These are phyloP conservation scores for Phania funesta DNA, from an alignment of 2,888 invertebrate species.

Conservation along the genomic window DNA sequence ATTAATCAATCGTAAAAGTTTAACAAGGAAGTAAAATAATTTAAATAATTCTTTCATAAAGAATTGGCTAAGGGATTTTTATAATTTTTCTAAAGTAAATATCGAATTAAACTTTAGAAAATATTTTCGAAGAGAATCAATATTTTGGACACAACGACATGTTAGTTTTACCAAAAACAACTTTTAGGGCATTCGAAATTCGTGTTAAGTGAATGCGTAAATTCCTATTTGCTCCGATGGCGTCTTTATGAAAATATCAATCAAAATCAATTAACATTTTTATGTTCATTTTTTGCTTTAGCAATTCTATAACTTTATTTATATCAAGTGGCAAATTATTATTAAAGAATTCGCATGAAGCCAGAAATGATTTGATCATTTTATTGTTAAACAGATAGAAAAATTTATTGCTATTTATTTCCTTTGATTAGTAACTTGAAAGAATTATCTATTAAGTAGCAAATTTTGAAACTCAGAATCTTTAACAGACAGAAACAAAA, in stretches of 20 bases:
- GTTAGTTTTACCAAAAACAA: too few relatives aligned
- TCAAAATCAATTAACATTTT: conserved; percentile 64
- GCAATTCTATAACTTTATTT: conserved; percentile 28
- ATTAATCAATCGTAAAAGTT: neutral
- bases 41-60: too few relatives aligned
- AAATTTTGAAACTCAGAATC: too few relatives aligned
- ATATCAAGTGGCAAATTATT: conserved; percentile 1
- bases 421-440: too few relatives aligned
- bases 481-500: too few relatives aligned
- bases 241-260: conserved; percentile 54
- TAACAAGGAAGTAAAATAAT: neutral
- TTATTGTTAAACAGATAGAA: conserved; percentile 16
- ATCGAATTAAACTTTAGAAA: too few relatives aligned
- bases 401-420: neutral
- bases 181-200: neutral
- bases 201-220: neutral
- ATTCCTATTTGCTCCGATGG: neutral
- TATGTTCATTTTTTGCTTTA: neutral
- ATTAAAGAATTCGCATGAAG: neutral
- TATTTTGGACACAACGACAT: too few relatives aligned
- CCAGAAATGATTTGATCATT: neutral
- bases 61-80: too few relatives aligned
- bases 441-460: too few relatives aligned
- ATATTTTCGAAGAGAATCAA: too few relatives aligned
- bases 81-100: too few relatives aligned